Percentiles rank a stretch among this genome's conserved stretches.
Conservation (phyloP, 2,888 invertebrate species). For the Carcina quercana region DNA sequence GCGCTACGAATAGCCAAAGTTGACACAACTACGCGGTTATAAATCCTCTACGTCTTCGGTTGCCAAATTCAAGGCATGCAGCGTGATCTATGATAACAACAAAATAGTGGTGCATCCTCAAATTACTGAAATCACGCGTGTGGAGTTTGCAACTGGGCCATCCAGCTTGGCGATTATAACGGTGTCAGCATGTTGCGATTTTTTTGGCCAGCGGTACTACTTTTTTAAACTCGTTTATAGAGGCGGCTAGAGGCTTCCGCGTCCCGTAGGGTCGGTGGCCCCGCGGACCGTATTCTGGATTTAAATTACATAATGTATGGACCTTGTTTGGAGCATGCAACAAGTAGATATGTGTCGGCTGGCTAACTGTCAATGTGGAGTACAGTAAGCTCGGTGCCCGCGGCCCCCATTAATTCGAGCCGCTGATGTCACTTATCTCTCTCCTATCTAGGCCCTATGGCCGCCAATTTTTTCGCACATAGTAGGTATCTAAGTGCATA, state of each 20-base stretch:
- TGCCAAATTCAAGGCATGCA: slow-evolving; percentile 56
- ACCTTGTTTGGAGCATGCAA: slow-evolving; percentile 69
- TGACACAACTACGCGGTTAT: slow-evolving; percentile 74
- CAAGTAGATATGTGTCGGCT: slow-evolving; percentile 74
- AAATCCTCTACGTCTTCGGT: slow-evolving; percentile 57
- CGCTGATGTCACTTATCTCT: slow-evolving; percentile 74
- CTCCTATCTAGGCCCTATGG: slow-evolving; percentile 73
- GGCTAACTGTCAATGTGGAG: slow-evolving; percentile 74
- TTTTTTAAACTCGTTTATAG: slow-evolving; percentile 75
- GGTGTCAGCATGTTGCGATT: slow-evolving; percentile 76
- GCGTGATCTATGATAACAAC: slow-evolving; percentile 58
- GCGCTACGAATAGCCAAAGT: slow-evolving; percentile 73
- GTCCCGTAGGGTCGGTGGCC: slow-evolving; percentile 74
- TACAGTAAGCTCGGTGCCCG: slow-evolving; percentile 72
- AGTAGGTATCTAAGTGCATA: slow-evolving; percentile 53
- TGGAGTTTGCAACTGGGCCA: slow-evolving; percentile 70
- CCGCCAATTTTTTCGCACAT: slow-evolving; percentile 70
- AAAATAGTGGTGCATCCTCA: slow-evolving; percentile 63
- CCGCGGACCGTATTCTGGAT: slow-evolving; percentile 65
- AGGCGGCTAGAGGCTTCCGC: slow-evolving; percentile 73
- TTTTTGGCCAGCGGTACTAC: slow-evolving; percentile 75
- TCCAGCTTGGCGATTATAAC: slow-evolving; percentile 75
- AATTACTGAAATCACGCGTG: slow-evolving; percentile 56
- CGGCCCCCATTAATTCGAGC: slow-evolving; percentile 65
- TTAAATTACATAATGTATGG: slow-evolving; percentile 74